Evolutionary conservation across 1,140 invertebrate species (phyloP), one percentile per base, ranked within the genome.

Genomic region (Orussus abietinus): DNA sequence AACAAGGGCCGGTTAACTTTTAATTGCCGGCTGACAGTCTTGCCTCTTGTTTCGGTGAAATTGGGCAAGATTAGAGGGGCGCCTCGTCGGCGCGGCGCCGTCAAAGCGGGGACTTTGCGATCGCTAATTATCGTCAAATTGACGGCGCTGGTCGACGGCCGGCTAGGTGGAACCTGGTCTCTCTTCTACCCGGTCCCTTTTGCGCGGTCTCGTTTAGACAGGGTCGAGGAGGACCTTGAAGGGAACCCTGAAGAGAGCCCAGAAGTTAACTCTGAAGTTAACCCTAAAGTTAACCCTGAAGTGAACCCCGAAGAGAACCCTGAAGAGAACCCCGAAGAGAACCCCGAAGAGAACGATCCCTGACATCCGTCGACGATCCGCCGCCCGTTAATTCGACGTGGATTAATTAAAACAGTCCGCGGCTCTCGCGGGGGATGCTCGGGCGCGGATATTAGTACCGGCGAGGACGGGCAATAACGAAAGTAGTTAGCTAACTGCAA

Each of bases 351-450:
- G n/a, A n/a, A n/a, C n/a, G n/a, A n/a, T n/a, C n/a, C n/a, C n/a
- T n/a, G n/a, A n/a, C n/a, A n/a, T n/a, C 22, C 22, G 6, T 25
- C 22, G 22, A 25, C 22, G 22, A 6, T 25, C 6, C 22, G 22
- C 22, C n/a, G 34, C 15, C 18, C n/a, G 11, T 15, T 36, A 36
- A 36, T 36, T 36, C 13, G 34, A 36, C 21, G 34, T 36, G 21
- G 34, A 36, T 36, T 36, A 36, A 36, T 36, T 36, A 20, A 36
- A 36, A 36, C 34, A 36, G 34, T 36, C 18, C 34, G 34, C 34
- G 21, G 21, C 34, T 36, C 15, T 36, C n/a, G n/a, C n/a, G 7
- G 18, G 21, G 34, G 34, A 36, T 19, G 15, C 34, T 36, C n/a
- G n/a, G n/a, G n/a, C 18, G 34, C 18, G 4, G 18, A 36, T 36